These are phyloP conservation scores for Calephelis perditalis DNA, from an alignment of 2,888 invertebrate species.

Conservation along the genomic window DNA sequence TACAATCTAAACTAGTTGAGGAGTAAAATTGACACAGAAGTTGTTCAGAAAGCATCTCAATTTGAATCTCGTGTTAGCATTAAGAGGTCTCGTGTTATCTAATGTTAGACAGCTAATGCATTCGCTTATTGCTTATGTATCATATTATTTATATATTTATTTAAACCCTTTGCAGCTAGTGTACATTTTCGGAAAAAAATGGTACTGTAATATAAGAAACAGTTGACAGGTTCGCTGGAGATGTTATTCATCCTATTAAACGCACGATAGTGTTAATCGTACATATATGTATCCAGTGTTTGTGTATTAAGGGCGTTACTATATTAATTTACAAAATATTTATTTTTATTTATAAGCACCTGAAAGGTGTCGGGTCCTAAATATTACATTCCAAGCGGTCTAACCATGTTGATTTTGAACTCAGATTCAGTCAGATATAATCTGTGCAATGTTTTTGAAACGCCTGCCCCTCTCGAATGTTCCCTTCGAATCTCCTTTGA, in stretches of 20 bases:
- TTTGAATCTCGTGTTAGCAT: conserved; percentile 59
- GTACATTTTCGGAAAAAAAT: conserved; percentile 30
- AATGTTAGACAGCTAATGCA: conserved; percentile 68
- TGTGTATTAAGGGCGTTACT: not conserved
- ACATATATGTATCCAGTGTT: not conserved
- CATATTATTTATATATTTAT: conserved; percentile 17
- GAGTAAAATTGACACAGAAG: conserved; percentile 17
- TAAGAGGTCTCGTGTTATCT: conserved; percentile 74
- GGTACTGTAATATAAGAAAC: not conserved
- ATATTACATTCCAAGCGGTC: conserved; percentile 73
- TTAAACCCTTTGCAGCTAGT: conserved; percentile 6
- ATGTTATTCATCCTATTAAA: no score
- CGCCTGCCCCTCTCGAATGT: conserved; percentile 39
- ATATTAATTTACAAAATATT: conserved; percentile 12
- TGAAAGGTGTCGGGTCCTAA: conserved; percentile 74
- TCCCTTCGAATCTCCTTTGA: conserved; percentile 27
- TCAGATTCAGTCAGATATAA: conserved; percentile 52
- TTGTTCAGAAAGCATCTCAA: conserved; percentile 11
- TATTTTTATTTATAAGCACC: conserved; percentile 49
- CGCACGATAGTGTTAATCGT: no score
- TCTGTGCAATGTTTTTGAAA: conserved; percentile 62
- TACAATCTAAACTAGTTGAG: no score
- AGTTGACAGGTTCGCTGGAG: no score
- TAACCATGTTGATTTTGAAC: conserved; percentile 62
- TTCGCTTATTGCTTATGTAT: conserved; percentile 52